phyloP scores from a whole-genome alignment of 2,113 vertebrate genomes.

The Dendrocopos noguchii region DNA sequence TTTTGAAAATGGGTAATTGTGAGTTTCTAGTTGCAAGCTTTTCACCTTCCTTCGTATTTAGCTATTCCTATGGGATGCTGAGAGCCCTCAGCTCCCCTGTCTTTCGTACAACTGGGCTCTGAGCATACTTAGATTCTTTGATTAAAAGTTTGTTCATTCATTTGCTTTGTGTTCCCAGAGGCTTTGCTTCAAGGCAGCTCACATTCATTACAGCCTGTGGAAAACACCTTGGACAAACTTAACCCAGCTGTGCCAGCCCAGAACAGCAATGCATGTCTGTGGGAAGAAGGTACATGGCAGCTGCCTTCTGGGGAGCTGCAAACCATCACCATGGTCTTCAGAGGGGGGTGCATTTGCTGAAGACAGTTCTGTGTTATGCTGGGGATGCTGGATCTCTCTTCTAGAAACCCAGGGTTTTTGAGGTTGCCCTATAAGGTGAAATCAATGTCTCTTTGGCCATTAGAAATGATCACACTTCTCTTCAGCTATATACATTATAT shows the following conservation, averaged over 20 bases:
- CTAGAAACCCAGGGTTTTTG: neutral
- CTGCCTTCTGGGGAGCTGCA: neutral
- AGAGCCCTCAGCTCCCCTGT: neutral
- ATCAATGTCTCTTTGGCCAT: neutral
- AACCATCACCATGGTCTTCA: neutral
- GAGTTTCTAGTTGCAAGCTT: neutral
- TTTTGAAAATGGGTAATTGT: neutral
- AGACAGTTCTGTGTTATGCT: neutral
- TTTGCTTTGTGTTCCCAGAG: conserved; percentile 54
- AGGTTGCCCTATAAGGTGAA: neutral
- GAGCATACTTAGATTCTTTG: conserved; percentile 14
- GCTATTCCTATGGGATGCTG: neutral
- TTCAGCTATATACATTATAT: neutral
- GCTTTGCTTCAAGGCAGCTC: conserved; percentile 54
- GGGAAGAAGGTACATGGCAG: conserved; percentile 20
- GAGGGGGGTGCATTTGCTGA: neutral
- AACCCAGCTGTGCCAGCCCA: neutral
- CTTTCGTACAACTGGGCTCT: neutral
- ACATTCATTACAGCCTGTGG: conserved; percentile 35
- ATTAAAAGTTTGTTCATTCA: conserved; percentile 52
- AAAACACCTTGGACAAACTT: conserved; percentile 26
- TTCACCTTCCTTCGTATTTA: neutral
- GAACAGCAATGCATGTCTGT: neutral
- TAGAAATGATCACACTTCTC: neutral
- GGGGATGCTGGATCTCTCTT: neutral